These are phyloP conservation scores for Vulpes lagopus DNA, from an alignment of 2,113 vertebrate genomes.

Conservation along the genomic window DNA sequence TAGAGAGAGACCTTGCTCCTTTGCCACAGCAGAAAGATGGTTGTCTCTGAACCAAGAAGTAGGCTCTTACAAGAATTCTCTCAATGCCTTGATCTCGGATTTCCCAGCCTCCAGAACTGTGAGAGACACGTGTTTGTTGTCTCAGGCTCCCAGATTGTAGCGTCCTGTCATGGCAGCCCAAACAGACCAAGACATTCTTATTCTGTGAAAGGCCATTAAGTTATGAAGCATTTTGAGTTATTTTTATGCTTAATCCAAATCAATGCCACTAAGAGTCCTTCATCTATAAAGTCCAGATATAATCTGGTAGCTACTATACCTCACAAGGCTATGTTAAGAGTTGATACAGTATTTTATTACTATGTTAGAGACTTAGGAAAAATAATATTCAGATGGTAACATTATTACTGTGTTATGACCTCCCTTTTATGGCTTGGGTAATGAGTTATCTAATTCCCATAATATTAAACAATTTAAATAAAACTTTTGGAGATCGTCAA, in stretches of 20 bases:
- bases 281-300: background rate
- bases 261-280: background rate
- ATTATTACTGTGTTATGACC: constrained; percentile 46
- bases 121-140: background rate
- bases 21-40: background rate
- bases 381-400: constrained; percentile 24
- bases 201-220: background rate
- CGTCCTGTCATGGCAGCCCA: background rate
- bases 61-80: background rate
- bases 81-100: background rate
- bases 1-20: background rate
- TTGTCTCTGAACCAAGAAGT: background rate
- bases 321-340: background rate
- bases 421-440: constrained; percentile 40
- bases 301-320: background rate
- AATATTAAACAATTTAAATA: constrained; percentile 18
- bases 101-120: background rate
- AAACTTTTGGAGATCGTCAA: background rate
- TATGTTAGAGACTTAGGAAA: background rate
- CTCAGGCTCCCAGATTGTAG: background rate
- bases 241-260: constrained; percentile 44
- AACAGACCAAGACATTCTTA: background rate
- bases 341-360: constrained; percentile 11
- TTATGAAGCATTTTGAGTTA: background rate
- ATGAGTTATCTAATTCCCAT: background rate